phyloP scores from a whole-genome alignment of 2,888 invertebrate species.

The Drosophila villosipedis region DNA sequence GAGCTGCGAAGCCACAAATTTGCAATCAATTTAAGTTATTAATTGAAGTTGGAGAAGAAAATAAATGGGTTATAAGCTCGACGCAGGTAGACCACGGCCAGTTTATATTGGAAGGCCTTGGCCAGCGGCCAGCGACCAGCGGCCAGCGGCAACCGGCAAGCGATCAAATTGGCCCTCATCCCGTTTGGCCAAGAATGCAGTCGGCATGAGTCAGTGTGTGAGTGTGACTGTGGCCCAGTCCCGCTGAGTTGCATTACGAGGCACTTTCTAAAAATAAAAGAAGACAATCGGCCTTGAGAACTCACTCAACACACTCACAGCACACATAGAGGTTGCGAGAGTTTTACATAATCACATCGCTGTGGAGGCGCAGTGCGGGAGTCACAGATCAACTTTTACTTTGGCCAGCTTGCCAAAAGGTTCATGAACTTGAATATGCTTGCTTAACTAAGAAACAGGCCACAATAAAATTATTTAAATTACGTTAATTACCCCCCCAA shows the following conservation, averaged over 20 bases:
- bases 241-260: conserved; percentile 20
- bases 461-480: conserved; percentile 5
- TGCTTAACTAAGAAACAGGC: neutral
- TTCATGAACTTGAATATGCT: conserved; percentile 65
- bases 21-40: conserved; percentile 51
- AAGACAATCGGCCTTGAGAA: conserved; percentile 66
- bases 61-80: conserved; percentile 26
- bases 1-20: conserved; percentile 15
- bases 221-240: conserved; percentile 11
- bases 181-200: conserved; percentile 8
- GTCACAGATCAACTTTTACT: conserved; percentile 72
- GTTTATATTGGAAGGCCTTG: conserved; percentile 15
- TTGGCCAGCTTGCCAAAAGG: conserved; percentile 32
- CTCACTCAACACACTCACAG: conserved; percentile 11
- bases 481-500: neutral
- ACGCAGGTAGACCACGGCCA: conserved; percentile 3
- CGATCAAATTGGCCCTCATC: conserved; percentile 19
- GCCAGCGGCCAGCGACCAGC: conserved; percentile 6
- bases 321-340: conserved; percentile 47
- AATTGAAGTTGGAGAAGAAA: conserved; percentile 25
- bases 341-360: conserved; percentile 64
- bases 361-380: conserved; percentile 17
- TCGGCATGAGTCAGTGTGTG: neutral
- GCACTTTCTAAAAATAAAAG: conserved; percentile 66
- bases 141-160: conserved; percentile 9